These are phyloP conservation scores for Drosophila rhopaloa DNA, from an alignment of 1,140 invertebrate species.

Conservation along the genomic window DNA sequence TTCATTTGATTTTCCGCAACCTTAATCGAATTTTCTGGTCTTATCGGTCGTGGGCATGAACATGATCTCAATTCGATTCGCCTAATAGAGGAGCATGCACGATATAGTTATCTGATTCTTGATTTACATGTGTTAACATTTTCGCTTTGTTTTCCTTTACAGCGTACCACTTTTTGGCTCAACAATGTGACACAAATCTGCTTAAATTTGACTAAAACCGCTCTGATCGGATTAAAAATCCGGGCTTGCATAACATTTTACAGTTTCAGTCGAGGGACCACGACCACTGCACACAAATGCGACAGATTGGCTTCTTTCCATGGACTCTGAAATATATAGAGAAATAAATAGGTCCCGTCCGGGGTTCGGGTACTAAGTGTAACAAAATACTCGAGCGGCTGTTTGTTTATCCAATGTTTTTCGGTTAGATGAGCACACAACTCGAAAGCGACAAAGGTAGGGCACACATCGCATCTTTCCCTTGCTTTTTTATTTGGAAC, in stretches of 20 bases:
- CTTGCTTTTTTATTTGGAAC: slow-evolving; percentile 29
- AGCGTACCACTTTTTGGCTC: slow-evolving; percentile 53
- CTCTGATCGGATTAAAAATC: slow-evolving; percentile 83
- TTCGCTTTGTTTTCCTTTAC: slow-evolving; percentile 32
- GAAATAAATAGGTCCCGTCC: slow-evolving; percentile 45
- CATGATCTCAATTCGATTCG: slow-evolving; percentile 49
- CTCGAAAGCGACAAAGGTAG: slow-evolving; percentile 68
- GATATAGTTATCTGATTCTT: slow-evolving; percentile 65
- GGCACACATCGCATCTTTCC: slow-evolving; percentile 16
- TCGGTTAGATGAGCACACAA: slow-evolving; percentile 84
- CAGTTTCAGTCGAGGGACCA: slow-evolving; percentile 50
- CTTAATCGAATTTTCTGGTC: slow-evolving; percentile 41
- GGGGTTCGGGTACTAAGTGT: slow-evolving; percentile 48
- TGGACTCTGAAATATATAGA: slow-evolving; percentile 8
- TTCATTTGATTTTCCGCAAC: slow-evolving; percentile 33
- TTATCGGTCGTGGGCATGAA: slow-evolving; percentile 17
- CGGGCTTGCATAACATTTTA: slow-evolving; percentile 70
- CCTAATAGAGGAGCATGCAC: slow-evolving; percentile 29
- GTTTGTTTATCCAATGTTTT: slow-evolving; percentile 85
- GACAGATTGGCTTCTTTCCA: slow-evolving; percentile 66
- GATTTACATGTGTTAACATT: slow-evolving; percentile 82
- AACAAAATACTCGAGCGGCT: slow-evolving; percentile 79
- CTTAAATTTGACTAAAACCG: slow-evolving; percentile 85
- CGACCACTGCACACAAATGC: slow-evolving; percentile 59
- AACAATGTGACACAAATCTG: slow-evolving; percentile 82